A percentile compares a stretch with the other conserved stretches of the same genome.
These are phyloP conservation scores for Polypterus senegalus DNA, from an alignment of 2,113 vertebrate genomes.

Conservation along the genomic window DNA sequence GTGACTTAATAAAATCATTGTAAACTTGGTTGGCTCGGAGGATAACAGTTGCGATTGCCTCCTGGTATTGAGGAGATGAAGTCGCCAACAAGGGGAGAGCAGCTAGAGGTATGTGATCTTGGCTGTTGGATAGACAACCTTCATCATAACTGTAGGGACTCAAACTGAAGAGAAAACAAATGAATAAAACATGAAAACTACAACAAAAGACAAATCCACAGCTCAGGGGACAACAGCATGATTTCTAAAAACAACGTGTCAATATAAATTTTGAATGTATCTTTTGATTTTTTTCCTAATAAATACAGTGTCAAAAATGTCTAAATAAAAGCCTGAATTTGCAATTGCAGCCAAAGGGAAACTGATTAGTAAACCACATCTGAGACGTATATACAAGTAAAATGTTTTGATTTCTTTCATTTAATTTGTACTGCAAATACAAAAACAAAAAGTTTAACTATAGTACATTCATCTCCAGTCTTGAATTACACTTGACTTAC, in stretches of 20 bases:
- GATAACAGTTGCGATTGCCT: slow-evolving; percentile 81
- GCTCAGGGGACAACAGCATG: too few relatives aligned
- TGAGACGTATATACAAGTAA: too few relatives aligned
- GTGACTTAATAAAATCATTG: slow-evolving; percentile 76
- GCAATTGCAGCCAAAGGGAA: too few relatives aligned
- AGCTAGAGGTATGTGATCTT: slow-evolving; percentile 92
- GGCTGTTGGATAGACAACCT: slow-evolving; percentile 86
- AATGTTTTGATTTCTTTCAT: too few relatives aligned
- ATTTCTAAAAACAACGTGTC: too few relatives aligned
- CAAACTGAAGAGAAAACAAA: slow-evolving; percentile 48
- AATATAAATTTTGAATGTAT: too few relatives aligned
- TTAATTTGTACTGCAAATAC: not conserved
- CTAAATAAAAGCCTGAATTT: too few relatives aligned
- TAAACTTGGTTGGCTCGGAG: slow-evolving; percentile 87
- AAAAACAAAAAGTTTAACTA: not conserved
- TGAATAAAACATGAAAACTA: slow-evolving; percentile 7
- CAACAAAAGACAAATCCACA: too few relatives aligned
- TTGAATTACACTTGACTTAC: not conserved
- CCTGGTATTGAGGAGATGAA: slow-evolving; percentile 87
- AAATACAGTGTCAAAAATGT: too few relatives aligned
- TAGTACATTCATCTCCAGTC: not conserved
- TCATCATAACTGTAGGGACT: slow-evolving; percentile 92
- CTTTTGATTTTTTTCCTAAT: too few relatives aligned
- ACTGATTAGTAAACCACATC: too few relatives aligned
- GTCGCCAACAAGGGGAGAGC: slow-evolving; percentile 88